Base-by-base conservation (phyloP, 1,140 invertebrate genomes). In the Spodoptera litura region DNA sequence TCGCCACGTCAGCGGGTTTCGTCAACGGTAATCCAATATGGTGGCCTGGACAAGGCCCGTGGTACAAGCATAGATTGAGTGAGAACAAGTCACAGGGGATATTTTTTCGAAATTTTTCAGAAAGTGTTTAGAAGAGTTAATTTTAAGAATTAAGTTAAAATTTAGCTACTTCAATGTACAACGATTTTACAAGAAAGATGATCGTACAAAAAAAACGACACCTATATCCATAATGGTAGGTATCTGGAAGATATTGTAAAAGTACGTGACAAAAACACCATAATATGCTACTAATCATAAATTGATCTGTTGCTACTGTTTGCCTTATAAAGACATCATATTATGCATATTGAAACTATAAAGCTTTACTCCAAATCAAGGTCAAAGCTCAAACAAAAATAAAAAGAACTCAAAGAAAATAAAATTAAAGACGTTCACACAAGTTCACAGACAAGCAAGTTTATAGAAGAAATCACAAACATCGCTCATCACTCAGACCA, bases 1-100 rank as follows among this genome's bases (percentile, higher is more conserved):
- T 59, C 81, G 81, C 59, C 81, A 68, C 81, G 85, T 88, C 89
- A 89, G 87, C 89, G 83, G 83, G 82, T 89, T 88, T 83, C 85
- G 86, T 87, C 85, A 85, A 83, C 85, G 78, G 85, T 90, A 89
- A 90, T 90, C 89, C 89, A 90, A 90, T 90, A 90, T 88, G 87
- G 84, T 83, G 81, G 74, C 44, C 79, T 70, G 80, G 85, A 81
- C 70, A 51, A 72, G 6, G 55, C 49, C 27, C 25, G 44, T 84
- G 82, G 75, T 38, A 31, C 76, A 87, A 85, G 75, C 77, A 12
- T n/a, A 44, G 13, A 13, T 15, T n/a, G 44, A 52, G 20, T 59
- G 20, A 58, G 11, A 5, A 55, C 5, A 2, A 58, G 5, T 10
- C 5, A 31, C 0, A 20, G 15, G 5, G 6, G 12, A 38, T 20